Evolutionary conservation across 2,113 vertebrate species (phyloP), one percentile per base, ranked within the genome.

Genomic region (Sinocyclocheilus rhinocerous): DNA sequence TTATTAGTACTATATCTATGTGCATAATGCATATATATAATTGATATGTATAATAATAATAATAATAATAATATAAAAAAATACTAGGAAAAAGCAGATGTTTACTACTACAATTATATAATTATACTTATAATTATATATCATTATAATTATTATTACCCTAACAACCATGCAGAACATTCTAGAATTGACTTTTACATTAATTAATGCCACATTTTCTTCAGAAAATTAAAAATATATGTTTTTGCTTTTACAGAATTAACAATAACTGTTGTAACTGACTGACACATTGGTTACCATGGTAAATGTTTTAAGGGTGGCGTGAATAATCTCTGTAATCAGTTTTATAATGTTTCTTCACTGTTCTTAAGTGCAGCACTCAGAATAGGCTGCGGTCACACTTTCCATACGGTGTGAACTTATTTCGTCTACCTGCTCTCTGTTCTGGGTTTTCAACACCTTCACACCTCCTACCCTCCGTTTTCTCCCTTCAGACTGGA

Each of bases 291-390:
- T 67, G 24, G 11, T 15, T 67, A 67, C 15, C 18, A 73, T 73
- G 70, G 36, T 69, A 18, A 36, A 69, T 36, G 9, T 73, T 73
- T 52, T 52, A 52, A 29, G 13, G 75, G 24, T 52, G 22, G 45
- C 6, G 24, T 48, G 29, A 76, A 26, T 18, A 29, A 52, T 42
- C 26, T 57, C 12, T 24, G 10, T 67, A 55, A 52, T 63, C 39
- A 11, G 4, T 24, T 65, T 26, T 65, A 81, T 75, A 26, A 29
- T 50, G 72, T 70, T 72, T 33, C 15, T 87, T 85, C 79, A 86
- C 88, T 81, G 84, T 90, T 90, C 85, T 89, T 90, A 76, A 76
- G 89, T 82, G 88, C 89, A 92, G 84, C 80, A 20, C 75, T 77
- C n/a, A 77, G 85, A 92, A 72, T 88, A 87, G 75, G 78, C 76